These are phyloP conservation scores for Monodelphis domestica DNA, from an alignment of 2,797 vertebrate genomes.

Conservation along the genomic window DNA sequence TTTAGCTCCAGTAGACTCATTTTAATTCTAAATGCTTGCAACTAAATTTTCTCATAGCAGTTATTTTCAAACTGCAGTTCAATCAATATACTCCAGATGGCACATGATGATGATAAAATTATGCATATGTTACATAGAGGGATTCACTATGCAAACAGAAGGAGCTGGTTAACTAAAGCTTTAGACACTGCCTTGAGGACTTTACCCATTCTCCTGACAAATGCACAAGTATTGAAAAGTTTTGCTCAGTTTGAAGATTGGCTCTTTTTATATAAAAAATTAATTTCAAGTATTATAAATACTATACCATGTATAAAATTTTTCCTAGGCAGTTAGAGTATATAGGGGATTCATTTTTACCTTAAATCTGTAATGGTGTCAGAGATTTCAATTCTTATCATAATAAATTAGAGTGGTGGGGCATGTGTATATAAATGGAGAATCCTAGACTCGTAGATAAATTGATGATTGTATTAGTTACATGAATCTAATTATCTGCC, in stretches of 20 bases:
- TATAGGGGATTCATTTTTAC: conserved; percentile 62
- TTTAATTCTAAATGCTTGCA: conserved; percentile 68
- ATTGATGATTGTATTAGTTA: conserved; percentile 8
- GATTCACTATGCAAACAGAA: conserved; percentile 80
- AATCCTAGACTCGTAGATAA: background rate
- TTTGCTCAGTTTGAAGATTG: conserved; percentile 61
- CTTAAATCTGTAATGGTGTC: conserved; percentile 52
- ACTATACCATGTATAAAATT: conserved; percentile 57
- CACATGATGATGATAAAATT: conserved; percentile 86
- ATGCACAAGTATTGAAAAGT: conserved; percentile 52
- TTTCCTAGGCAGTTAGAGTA: conserved; percentile 60
- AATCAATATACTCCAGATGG: conserved; percentile 86
- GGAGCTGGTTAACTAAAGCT: conserved; percentile 79
- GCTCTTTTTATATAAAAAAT: conserved; percentile 27
- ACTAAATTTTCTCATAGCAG: conserved; percentile 73
- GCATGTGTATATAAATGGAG: background rate
- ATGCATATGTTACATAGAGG: conserved; percentile 79
- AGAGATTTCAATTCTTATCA: background rate
- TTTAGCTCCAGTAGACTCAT: conserved; percentile 75
- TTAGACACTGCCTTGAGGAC: conserved; percentile 73
- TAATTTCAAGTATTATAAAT: conserved; percentile 56
- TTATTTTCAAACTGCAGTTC: conserved; percentile 84
- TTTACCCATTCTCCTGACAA: conserved; percentile 58
- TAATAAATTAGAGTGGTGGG: background rate
- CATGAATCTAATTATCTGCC: conserved; percentile 6